Percentiles rank a stretch among this genome's conserved stretches.
These are phyloP conservation scores for Peromyscus leucopus DNA, from an alignment of 2,113 vertebrate species.

Conservation along the genomic window DNA sequence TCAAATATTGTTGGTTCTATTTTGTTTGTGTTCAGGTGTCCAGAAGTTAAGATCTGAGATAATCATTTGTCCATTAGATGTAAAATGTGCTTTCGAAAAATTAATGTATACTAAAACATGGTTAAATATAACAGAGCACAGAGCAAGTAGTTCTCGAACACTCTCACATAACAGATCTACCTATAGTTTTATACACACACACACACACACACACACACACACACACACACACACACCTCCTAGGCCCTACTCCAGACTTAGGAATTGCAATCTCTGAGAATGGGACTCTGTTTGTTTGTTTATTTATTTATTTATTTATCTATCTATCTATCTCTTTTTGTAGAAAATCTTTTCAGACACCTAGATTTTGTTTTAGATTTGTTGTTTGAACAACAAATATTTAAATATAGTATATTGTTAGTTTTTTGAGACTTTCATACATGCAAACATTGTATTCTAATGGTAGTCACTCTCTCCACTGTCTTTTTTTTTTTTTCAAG, in stretches of 20 bases:
- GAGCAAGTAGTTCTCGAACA: neutral
- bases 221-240: neutral
- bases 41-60: conserved; percentile 32
- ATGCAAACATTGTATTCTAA: neutral
- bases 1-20: conserved; percentile 30
- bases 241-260: neutral
- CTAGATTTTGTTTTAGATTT: neutral
- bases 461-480: neutral
- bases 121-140: conserved; percentile 29
- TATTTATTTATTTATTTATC: too few relatives aligned
- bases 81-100: conserved; percentile 47
- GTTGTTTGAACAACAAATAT: neutral
- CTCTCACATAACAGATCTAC: neutral
- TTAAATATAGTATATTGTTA: neutral
- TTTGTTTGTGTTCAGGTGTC: conserved; percentile 29
- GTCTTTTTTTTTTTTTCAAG: too few relatives aligned
- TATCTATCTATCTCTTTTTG: neutral
- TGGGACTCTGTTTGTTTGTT: neutral
- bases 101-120: conserved; percentile 20
- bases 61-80: conserved; percentile 49
- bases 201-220: neutral
- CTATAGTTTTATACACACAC: neutral
- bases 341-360: neutral
- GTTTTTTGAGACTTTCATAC: neutral
- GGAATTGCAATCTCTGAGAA: conserved; percentile 14